These are phyloP conservation scores for Karalla daura DNA, from an alignment of 2,797 vertebrate species.

Conservation along the genomic window DNA sequence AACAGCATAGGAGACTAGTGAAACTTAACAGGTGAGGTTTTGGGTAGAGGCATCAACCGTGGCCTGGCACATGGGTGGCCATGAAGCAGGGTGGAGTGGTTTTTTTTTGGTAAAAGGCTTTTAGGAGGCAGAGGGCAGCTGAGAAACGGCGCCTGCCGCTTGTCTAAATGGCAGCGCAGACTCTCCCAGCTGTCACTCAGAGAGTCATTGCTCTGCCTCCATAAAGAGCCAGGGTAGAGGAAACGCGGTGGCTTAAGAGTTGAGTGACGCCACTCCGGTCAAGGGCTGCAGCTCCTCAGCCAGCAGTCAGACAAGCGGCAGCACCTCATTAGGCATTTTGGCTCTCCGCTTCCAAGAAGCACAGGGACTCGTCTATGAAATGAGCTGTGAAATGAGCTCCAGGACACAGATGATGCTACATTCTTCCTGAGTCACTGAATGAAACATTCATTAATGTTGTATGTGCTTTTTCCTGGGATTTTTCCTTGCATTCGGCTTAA, in stretches of 20 bases:
- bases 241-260: background rate
- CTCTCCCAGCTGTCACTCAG: slow-evolving; percentile 14
- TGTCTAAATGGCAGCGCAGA: background rate
- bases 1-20: background rate
- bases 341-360: slow-evolving; percentile 9
- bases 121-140: background rate
- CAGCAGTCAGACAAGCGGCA: background rate
- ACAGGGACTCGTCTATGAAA: slow-evolving; percentile 13
- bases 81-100: background rate
- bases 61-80: background rate
- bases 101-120: slow-evolving; percentile 1
- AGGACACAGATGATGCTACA: slow-evolving; percentile 21
- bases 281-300: slow-evolving; percentile 8
- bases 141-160: background rate
- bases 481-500: background rate
- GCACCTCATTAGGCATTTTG: slow-evolving; percentile 10
- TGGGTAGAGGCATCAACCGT: background rate
- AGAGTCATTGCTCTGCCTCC: slow-evolving; percentile 1
- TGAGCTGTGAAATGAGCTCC: slow-evolving; percentile 45
- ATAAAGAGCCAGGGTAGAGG: background rate
- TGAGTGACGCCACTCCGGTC: background rate
- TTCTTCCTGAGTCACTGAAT: background rate
- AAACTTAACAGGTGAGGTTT: background rate
- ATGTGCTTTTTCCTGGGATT: background rate
- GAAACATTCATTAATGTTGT: background rate